These are phyloP conservation scores for Nerophis ophidion DNA, from an alignment of 2,113 vertebrate genomes.

Conservation along the genomic window DNA sequence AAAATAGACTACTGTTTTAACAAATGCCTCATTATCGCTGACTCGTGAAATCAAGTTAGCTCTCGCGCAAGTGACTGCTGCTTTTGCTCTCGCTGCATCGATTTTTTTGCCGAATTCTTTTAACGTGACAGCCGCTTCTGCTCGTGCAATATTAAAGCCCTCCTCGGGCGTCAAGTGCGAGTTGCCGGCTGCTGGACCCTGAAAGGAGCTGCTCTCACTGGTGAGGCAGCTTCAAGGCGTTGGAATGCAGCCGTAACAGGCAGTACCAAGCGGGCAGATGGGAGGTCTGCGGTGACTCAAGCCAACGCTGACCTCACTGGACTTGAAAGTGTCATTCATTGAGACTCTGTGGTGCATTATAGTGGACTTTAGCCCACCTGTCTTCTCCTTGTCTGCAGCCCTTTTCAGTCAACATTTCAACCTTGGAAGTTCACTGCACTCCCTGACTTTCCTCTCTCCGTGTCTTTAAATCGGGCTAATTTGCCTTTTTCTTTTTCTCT, in stretches of 20 bases:
- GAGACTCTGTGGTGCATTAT: conserved; percentile 5
- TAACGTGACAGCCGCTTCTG: conserved; percentile 13
- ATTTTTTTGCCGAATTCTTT: conserved; percentile 14
- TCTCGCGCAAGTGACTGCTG: conserved; percentile 3
- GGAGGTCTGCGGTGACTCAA: conserved; percentile 37
- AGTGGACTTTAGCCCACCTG: conserved; percentile 4
- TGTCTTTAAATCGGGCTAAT: background rate
- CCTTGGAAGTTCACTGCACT: background rate
- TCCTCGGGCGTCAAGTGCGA: background rate
- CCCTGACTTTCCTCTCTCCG: background rate
- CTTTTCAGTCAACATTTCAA: background rate
- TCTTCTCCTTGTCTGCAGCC: conserved; percentile 2
- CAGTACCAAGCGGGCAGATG: conserved; percentile 51
- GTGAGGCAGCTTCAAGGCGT: conserved; percentile 55
- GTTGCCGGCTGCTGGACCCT: conserved; percentile 8
- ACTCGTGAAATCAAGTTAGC: conserved; percentile 44
- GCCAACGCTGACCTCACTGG: conserved; percentile 29
- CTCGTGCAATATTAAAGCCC: conserved; percentile 16
- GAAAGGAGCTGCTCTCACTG: conserved; percentile 35
- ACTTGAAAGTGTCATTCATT: conserved; percentile 29
- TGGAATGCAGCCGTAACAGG: conserved; percentile 68
- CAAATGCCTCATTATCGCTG: conserved; percentile 28
- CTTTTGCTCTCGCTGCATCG: conserved; percentile 19
- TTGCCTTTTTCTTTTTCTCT: background rate
- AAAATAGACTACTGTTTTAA: conserved; percentile 7